Conservation (phyloP, 1,140 invertebrate species). For the Lerema accius region DNA sequence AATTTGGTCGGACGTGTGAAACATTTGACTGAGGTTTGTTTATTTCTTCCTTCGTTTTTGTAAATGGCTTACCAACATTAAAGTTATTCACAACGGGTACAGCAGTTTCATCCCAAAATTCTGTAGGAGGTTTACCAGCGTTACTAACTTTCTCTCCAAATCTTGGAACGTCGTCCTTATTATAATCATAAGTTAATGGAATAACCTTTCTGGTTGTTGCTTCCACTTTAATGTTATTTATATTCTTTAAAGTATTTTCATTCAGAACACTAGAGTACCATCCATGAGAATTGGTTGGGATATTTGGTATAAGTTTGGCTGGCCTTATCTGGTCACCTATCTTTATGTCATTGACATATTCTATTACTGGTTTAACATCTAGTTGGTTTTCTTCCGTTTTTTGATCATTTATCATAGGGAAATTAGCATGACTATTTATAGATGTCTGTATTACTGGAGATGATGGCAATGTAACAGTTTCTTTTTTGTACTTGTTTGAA, state of each 20-base stretch:
- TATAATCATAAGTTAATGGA: conserved; percentile 69
- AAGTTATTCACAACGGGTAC: conserved; percentile 46
- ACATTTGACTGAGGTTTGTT: conserved; percentile 35
- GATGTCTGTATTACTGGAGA: conserved; percentile 45
- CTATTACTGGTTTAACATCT: conserved; percentile 47
- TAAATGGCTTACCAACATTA: conserved; percentile 66
- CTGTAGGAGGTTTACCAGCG: conserved; percentile 57
- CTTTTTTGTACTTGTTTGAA: conserved; percentile 7
- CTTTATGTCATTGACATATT: conserved; percentile 34
- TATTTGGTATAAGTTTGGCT: conserved; percentile 59
- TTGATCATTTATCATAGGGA: conserved; percentile 74
- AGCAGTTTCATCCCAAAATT: conserved; percentile 58
- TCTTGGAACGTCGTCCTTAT: conserved; percentile 52
- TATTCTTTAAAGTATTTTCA: conserved; percentile 66
- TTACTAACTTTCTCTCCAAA: conserved; percentile 74
- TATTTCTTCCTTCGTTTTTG: conserved; percentile 53
- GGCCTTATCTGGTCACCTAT: conserved; percentile 47
- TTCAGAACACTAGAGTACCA: conserved; percentile 75
- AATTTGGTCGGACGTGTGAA: conserved; percentile 53
- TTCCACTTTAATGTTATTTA: conserved; percentile 65
- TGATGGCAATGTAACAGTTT: conserved; percentile 24
- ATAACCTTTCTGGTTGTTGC: conserved; percentile 73
- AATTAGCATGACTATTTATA: conserved; percentile 78
- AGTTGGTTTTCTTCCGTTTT: conserved; percentile 16
- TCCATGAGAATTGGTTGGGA: conserved; percentile 73